Evolutionary conservation across 2,113 vertebrate species (phyloP), one percentile per base, ranked within the genome.

Genomic region (Engraulis encrasicolus): DNA sequence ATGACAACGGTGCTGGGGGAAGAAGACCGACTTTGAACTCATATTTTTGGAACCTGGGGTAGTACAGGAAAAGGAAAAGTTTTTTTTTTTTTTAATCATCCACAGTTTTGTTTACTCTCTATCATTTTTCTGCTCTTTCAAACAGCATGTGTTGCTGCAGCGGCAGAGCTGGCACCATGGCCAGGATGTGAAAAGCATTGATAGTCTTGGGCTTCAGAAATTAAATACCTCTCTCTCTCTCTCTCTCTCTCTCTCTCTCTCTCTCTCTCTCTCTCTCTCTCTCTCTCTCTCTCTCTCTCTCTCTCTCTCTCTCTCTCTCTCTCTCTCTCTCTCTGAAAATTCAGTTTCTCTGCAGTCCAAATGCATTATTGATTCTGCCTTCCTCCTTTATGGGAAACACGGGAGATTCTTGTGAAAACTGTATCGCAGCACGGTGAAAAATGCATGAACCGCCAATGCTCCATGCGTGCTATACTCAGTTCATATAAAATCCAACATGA

Each of bases 291-390:
- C 1, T 12, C 11, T 31, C 58, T 66, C 58, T 66, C 31, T 66
- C 58, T 14, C 0, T 3, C 0, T 1, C 14, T 2, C 58, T 66
- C 31, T 7, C 58, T 14, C 0, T 3, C 0, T 1, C 14, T 2
- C 58, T 66, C 31, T 31, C 1, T 12, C 11, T 31, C 58, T 66
- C 58, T 66, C 31, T 66, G 9, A 66, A n/a, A 31, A 66, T 66
- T 66, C 58, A 66, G 58, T 66, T 66, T 23, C 27, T n/a, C 58
- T 66, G 58, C 58, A 31, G 58, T 66, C 58, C 58, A 66, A 66
- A 66, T 66, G 58, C 12, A 66, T 66, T 66, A 66, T 74, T 74
- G 66, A 74, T 74, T 74, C 17, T 27, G n/a, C 31, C 31, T 15
- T 15, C 66, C 23, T 74, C 27, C 12, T 36, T 74, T 27, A 74